Conservation (phyloP, 2,888 invertebrate species). For the Chesias legatella region DNA sequence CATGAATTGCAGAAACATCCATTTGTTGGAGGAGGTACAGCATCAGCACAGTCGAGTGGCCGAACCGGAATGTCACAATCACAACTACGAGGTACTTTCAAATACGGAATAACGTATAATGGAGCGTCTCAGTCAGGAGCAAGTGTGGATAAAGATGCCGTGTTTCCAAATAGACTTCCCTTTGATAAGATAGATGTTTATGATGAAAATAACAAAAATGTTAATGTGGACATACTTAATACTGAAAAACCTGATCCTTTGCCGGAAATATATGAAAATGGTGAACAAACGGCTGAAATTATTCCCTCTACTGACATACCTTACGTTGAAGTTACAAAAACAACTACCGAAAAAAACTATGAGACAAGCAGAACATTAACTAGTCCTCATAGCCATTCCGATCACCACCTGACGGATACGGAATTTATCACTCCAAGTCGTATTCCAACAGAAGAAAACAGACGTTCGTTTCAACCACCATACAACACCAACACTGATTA, state of each 20-base stretch:
- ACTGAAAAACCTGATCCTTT: constrained; percentile 29
- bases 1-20: constrained; percentile 75
- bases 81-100: constrained; percentile 90
- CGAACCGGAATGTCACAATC: constrained; percentile 90
- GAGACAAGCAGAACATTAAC: constrained; percentile 31
- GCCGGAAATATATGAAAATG: constrained; percentile 24
- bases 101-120: constrained; percentile 87
- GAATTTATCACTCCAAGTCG: constrained; percentile 32
- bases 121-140: constrained; percentile 92
- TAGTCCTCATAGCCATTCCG: constrained; percentile 54
- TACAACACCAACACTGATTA: constrained; percentile 51
- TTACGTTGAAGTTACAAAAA: constrained; percentile 35
- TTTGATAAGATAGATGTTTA: constrained; percentile 70
- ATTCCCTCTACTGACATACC: constrained; percentile 30
- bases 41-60: constrained; percentile 88
- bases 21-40: constrained; percentile 87
- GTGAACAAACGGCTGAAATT: constrained; percentile 19
- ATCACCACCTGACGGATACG: constrained; percentile 52
- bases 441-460: constrained; percentile 47
- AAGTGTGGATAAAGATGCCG: constrained; percentile 81
- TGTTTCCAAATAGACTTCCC: constrained; percentile 61
- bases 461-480: constrained; percentile 57
- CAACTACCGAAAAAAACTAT: constrained; percentile 28
- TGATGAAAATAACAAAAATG: constrained; percentile 63
- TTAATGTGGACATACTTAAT: constrained; percentile 49